Base-by-base conservation (phyloP, 1,140 invertebrate species). In the Drosophila sturtevanti region DNA sequence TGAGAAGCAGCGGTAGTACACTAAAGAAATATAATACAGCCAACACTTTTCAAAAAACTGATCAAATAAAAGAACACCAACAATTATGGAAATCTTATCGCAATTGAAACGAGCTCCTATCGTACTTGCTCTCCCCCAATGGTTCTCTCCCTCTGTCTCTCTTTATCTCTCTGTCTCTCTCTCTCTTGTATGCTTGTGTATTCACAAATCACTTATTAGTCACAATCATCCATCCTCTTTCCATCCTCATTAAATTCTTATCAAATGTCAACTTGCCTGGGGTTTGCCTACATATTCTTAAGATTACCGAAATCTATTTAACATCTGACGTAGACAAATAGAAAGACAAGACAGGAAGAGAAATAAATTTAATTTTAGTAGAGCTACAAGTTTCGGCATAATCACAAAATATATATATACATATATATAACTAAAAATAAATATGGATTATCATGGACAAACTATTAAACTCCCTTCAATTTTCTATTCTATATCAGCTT, bases 1-100 rank as follows among this genome's bases (percentile, higher is more conserved):
- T 44, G 60, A 79, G 65, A 66, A 64, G 41, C 51, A 31, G 59
- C 51, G 24, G 59, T 74, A 67, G 61, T 66, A 63, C 54, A 67
- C 66, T 66, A 72, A 76, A 70, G 22, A 48, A 78, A 78, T 60
- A 72, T 48, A 62, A 69, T 63, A 68, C 67, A 44, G 24, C 70
- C 63, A 78, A 65, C 73, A 52, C 68, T 14, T 44, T 14, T 44
- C 16, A 7, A 37, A 64, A 41, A 67, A 41, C 41, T 60, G 56
- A 72, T 68, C 63, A 31, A 59, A 70, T 56, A 24, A 18, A 77
- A 77, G 27, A 65, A 71, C 59, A 63, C 59, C 68, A 70, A 68
- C 70, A 75, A 63, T 60, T 69, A 68, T 65, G 62, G 59, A 62
- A 77, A 87, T 67, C 72, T 84, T 82, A 82, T 82, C 80, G 71